phyloP scores from a whole-genome alignment of 1,140 invertebrate species.

The Musca domestica region DNA sequence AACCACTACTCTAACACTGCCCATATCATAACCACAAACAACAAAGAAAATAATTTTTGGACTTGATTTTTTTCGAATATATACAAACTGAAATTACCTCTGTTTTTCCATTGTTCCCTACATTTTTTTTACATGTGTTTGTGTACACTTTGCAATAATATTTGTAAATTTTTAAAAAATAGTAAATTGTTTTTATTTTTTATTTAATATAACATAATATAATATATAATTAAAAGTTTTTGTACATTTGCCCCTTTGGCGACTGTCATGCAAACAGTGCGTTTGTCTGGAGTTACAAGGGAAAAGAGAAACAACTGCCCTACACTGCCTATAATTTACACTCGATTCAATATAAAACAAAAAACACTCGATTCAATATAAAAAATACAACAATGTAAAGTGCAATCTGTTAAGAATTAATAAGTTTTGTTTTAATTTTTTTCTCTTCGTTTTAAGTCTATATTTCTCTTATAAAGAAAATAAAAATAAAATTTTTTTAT shows the following conservation, averaged over 20 bases:
- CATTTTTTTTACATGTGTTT: too few species aligned
- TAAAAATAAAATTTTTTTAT: conserved; percentile 3
- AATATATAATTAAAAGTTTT: conserved; percentile 1
- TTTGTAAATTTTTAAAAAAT: too few species aligned
- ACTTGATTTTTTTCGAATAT: too few species aligned
- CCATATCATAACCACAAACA: too few species aligned
- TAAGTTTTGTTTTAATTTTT: background rate
- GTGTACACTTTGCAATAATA: too few species aligned
- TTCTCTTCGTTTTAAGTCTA: conserved; percentile 12
- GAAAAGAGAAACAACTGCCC: conserved; percentile 18
- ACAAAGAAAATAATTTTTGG: too few species aligned
- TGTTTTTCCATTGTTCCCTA: too few species aligned
- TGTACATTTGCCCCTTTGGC: background rate
- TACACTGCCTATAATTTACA: conserved; percentile 18
- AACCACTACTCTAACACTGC: too few species aligned
- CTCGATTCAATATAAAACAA: conserved; percentile 7
- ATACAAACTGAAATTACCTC: too few species aligned
- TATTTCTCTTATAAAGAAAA: conserved; percentile 11
- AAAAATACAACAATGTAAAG: conserved; percentile 12
- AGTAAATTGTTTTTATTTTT: conserved; percentile 8
- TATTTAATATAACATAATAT: conserved; percentile 7
- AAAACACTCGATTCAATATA: conserved; percentile 9
- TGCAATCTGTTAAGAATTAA: conserved; percentile 19
- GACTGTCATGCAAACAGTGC: too few species aligned
- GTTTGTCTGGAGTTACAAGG: background rate